A percentile compares a stretch with the other conserved stretches of the same genome.
These are phyloP conservation scores for Euura saliciscinereae DNA, from an alignment of 1,140 invertebrate species.

Conservation along the genomic window DNA sequence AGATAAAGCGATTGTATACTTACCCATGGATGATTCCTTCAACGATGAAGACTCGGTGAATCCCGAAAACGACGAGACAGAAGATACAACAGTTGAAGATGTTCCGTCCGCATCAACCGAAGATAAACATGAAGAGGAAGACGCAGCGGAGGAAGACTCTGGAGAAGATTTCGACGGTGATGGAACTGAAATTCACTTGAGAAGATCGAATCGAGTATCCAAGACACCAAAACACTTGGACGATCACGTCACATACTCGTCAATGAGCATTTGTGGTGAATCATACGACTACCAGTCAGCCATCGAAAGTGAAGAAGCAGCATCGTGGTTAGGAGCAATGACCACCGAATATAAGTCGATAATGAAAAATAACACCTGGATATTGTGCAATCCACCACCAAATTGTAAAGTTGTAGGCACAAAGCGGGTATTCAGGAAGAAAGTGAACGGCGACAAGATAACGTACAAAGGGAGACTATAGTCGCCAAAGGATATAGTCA, in stretches of 20 bases:
- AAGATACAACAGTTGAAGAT: background rate
- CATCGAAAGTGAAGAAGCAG: background rate
- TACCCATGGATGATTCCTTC: background rate
- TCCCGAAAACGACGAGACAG: background rate
- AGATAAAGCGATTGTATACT: slow-evolving; percentile 26
- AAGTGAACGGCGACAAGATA: slow-evolving; percentile 20
- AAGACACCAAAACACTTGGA: background rate
- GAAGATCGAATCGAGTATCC: background rate
- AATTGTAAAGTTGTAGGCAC: slow-evolving; percentile 18
- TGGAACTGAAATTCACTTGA: background rate
- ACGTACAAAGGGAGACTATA: slow-evolving; percentile 42
- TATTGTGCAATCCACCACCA: slow-evolving; percentile 19
- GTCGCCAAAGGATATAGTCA: slow-evolving; percentile 39
- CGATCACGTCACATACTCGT: background rate
- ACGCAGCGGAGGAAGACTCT: background rate
- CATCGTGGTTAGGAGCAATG: slow-evolving; percentile 26
- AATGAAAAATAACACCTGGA: slow-evolving; percentile 26
- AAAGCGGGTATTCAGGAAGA: slow-evolving; percentile 31
- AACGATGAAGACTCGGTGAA: background rate
- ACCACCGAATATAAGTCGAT: slow-evolving; percentile 23
- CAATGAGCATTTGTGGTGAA: slow-evolving; percentile 7
- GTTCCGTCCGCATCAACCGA: background rate
- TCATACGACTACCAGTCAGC: slow-evolving; percentile 19
- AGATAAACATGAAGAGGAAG: background rate
- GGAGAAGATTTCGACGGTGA: background rate